Evolutionary conservation across 2,888 invertebrate genomes (phyloP).

Genomic region (Caenorhabditis angaria): DNA sequence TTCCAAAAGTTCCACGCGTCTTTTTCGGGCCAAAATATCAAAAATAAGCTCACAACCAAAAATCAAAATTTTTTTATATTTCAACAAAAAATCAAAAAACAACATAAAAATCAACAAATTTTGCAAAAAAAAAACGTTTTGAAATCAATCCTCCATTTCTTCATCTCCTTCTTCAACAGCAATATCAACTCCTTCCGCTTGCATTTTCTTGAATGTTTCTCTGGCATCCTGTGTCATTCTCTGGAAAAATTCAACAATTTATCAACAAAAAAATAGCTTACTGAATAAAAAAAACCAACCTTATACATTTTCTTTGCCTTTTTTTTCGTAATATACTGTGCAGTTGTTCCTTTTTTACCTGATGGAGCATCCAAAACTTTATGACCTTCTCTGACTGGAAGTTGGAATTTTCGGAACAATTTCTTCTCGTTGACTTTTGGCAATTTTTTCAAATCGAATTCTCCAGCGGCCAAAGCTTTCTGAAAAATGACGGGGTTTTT

Average conservation of each 20-base stretch:
- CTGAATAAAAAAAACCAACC: not conserved
- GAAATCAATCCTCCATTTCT: conserved; percentile 36
- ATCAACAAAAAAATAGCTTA: not conserved
- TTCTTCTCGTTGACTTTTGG: conserved; percentile 42
- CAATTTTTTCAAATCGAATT: conserved; percentile 41
- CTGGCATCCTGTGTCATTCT: conserved; percentile 42
- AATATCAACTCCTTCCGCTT: conserved; percentile 16
- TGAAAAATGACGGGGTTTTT: not conserved
- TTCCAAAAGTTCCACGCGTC: too few relatives aligned
- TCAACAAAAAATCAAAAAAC: not conserved
- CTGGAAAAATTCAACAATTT: not conserved
- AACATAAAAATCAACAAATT: not conserved
- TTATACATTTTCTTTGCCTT: conserved; percentile 44
- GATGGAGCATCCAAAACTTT: conserved; percentile 38
- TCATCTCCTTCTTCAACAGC: conserved; percentile 17
- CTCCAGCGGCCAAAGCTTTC: conserved; percentile 28
- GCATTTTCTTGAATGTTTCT: conserved; percentile 29
- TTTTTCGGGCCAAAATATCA: too few relatives aligned
- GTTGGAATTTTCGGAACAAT: conserved; percentile 27
- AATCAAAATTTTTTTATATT: too few relatives aligned
- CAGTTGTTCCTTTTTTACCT: conserved; percentile 28
- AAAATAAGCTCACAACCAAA: too few relatives aligned
- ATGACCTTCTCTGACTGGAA: conserved; percentile 32
- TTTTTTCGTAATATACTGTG: conserved; percentile 40
- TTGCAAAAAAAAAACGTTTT: not conserved